These are phyloP conservation scores for Acrossocheilus wenchowensis DNA, from an alignment of 2,797 vertebrate species.

Conservation along the genomic window DNA sequence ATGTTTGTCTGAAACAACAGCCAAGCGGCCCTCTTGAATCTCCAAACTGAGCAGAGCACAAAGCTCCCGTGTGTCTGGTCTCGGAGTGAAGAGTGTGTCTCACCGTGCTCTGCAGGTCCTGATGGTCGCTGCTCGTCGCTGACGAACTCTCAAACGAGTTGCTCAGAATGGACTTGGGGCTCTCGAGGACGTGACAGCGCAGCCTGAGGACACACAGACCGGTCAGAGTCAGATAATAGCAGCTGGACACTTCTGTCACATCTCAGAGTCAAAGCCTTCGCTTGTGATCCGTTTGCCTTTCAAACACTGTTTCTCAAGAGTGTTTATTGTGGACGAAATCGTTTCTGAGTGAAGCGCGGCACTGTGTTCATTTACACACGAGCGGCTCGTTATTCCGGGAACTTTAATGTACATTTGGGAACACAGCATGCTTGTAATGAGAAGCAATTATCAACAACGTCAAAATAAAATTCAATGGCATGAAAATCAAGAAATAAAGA, in stretches of 20 bases:
- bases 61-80: background rate
- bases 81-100: slow-evolving; percentile 43
- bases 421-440: too few relatives aligned
- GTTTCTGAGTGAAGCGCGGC: too few relatives aligned
- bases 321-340: too few relatives aligned
- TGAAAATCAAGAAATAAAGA: too few relatives aligned
- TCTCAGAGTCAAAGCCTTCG: too few relatives aligned
- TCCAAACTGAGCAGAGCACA: background rate
- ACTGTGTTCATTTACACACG: too few relatives aligned
- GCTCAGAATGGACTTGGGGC: slow-evolving; percentile 75
- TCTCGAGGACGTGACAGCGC: slow-evolving; percentile 90
- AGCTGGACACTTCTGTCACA: background rate
- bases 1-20: background rate
- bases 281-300: too few relatives aligned
- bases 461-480: too few relatives aligned
- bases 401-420: too few relatives aligned
- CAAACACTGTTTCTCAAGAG: too few relatives aligned
- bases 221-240: background rate
- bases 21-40: background rate
- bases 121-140: slow-evolving; percentile 78
- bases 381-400: too few relatives aligned
- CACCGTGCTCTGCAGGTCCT: slow-evolving; percentile 83
- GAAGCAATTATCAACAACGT: too few relatives aligned
- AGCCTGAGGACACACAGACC: slow-evolving; percentile 76
- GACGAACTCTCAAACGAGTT: slow-evolving; percentile 75